Evolutionary conservation across 2,797 vertebrate species (phyloP), one percentile per base, ranked within the genome.

Genomic region (Poecile montanus): DNA sequence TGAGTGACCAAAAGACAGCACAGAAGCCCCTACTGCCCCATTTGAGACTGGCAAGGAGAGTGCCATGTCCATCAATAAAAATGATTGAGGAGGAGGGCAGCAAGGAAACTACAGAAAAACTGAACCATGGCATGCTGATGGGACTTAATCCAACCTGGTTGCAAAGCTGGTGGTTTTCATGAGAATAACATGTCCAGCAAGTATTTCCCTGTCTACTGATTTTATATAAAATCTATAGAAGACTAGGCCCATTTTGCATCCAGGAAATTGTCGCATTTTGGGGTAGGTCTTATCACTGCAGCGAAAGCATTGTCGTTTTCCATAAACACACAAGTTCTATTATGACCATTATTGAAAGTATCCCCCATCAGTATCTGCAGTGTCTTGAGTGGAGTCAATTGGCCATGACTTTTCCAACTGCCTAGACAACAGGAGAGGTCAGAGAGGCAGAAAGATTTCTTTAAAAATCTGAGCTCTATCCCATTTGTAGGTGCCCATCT

Each of bases 61-160:
- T 27, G 7, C 47, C 42, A 40, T 32, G 51, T 44, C 30, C 27
- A n/a, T 51, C 78, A 82, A 11, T 7, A 62, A 36, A 50, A 83
- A 54, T n/a, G 10, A 54, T 0, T 34, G 26, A 7, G 16, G 27
- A 61, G 10, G 1, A 1, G 1, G 4, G 13, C 3, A 10, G 6
- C 5, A 25, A 54, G 18, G 9, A 25, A 76, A 40, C 47, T 50
- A 57, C 17, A 75, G 54, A 68, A 77, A 78, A 77, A 17, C 15
- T 74, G 76, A 91, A 84, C 36, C 20, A n/a, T 32, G 20, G 15
- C 10, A 23, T 53, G 21, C 8, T 88, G 54, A 14, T 84, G 47
- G 36, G 20, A 45, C 19, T 62, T 67, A 38, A 67, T 36, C 15
- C 58, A 88, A 67, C 30, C 19, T 82, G 22, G 11, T 40, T 63